Percentiles rank a stretch among this genome's conserved stretches.
Conservation (phyloP, 2,888 invertebrate genomes). For the Ellobium chinense region DNA sequence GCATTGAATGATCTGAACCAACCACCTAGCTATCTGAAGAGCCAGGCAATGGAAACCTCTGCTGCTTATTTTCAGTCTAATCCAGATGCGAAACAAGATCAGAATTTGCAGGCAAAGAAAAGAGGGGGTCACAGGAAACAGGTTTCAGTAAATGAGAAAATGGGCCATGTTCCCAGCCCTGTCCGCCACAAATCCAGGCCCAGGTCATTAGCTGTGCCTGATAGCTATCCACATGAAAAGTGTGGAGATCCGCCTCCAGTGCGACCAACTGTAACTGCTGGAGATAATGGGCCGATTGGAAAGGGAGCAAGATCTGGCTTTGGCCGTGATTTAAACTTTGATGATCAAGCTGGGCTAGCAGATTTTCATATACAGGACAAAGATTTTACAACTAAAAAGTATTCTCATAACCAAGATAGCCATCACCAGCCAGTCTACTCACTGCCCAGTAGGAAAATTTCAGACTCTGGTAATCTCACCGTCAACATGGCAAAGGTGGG, state of each 20-base stretch:
- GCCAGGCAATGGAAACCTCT: background rate
- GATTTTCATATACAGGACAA: conserved; percentile 9
- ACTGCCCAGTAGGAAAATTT: background rate
- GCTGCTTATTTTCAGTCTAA: no score
- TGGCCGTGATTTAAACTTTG: conserved; percentile 43
- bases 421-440: background rate
- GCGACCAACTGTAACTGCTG: background rate
- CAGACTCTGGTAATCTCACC: background rate
- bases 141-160: background rate
- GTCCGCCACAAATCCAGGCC: conserved; percentile 29
- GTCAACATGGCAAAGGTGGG: background rate
- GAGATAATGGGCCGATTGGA: background rate
- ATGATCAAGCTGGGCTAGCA: conserved; percentile 29
- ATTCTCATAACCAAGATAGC: background rate
- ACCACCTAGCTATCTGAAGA: conserved; percentile 26
- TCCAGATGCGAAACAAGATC: no score
- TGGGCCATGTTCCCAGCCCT: conserved; percentile 9
- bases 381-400: background rate
- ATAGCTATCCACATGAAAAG: background rate
- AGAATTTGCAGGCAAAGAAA: background rate
- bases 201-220: conserved; percentile 21
- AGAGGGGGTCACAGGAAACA: conserved; percentile 10
- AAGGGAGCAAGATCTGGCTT: conserved; percentile 37
- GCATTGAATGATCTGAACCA: conserved; percentile 39
- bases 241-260: background rate